Evolutionary conservation across 2,888 invertebrate genomes (phyloP).

Genomic region (Cephus runcator): DNA sequence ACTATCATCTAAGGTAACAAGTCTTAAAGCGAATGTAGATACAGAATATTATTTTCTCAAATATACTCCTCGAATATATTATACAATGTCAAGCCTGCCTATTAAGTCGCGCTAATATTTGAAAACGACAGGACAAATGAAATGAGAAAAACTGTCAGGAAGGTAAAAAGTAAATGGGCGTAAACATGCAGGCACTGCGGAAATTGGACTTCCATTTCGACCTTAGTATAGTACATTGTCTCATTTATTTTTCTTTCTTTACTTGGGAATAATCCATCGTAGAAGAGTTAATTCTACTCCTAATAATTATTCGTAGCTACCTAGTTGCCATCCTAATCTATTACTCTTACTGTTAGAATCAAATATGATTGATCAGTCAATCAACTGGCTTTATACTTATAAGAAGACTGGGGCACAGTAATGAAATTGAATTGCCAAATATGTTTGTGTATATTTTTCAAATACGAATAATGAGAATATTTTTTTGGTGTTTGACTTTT

Average conservation of each 20-base stretch:
- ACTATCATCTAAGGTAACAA: not conserved
- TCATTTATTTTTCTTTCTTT: not conserved
- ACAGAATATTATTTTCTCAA: slow-evolving; percentile 21
- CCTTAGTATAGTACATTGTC: not conserved
- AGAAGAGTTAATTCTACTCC: not conserved
- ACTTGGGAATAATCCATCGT: not conserved
- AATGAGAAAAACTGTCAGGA: not conserved
- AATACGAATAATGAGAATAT: not conserved
- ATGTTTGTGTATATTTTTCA: not conserved
- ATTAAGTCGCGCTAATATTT: not conserved
- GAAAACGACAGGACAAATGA: not conserved
- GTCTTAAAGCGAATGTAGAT: not conserved
- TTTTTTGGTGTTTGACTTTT: not conserved
- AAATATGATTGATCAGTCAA: not conserved
- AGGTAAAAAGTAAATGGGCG: not conserved
- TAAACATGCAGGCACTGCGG: not conserved
- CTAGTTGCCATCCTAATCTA: not conserved
- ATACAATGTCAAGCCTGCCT: not conserved
- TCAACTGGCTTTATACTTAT: not conserved
- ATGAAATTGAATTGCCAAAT: not conserved
- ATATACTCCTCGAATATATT: not conserved
- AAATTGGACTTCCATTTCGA: not conserved
- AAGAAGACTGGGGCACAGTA: not conserved
- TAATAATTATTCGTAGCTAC: not conserved
- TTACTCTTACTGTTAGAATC: not conserved